Evolutionary conservation across 2,888 invertebrate genomes (phyloP).

Genomic region (Strigamia maritima): DNA sequence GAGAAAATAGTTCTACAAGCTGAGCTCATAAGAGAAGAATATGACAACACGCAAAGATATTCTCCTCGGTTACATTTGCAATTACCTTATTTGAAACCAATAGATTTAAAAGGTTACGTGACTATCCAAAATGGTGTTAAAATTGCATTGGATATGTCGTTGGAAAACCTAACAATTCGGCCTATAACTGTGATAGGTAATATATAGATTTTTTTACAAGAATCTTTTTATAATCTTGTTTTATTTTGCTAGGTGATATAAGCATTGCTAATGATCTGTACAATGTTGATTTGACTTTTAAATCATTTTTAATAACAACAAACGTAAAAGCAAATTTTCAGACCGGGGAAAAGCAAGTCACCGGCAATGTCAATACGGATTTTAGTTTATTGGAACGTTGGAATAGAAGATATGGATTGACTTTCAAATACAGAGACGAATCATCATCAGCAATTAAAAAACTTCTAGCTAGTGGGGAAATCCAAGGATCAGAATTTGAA

Average conservation of each 20-base stretch:
- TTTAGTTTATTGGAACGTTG: not conserved
- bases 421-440: not conserved
- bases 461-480: not conserved
- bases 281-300: not conserved
- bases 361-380: not conserved
- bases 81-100: slow-evolving; percentile 44
- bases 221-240: not conserved
- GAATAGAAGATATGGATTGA: not conserved
- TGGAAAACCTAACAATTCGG: slow-evolving; percentile 48
- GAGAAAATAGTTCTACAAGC: not conserved
- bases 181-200: slow-evolving; percentile 49
- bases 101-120: slow-evolving; percentile 47
- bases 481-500: not conserved
- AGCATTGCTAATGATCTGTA: not conserved
- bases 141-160: slow-evolving; percentile 47
- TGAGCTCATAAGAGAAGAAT: not conserved
- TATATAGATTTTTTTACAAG: not conserved
- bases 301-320: not conserved
- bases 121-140: slow-evolving; percentile 47
- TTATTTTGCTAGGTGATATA: not conserved
- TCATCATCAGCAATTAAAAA: not conserved
- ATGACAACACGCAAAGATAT: slow-evolving; percentile 43
- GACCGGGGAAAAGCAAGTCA: not conserved
- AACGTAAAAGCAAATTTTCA: not conserved
- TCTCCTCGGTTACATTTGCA: slow-evolving; percentile 47